Base-by-base conservation (phyloP, 2,797 vertebrate species). In the Falco rusticolus region DNA sequence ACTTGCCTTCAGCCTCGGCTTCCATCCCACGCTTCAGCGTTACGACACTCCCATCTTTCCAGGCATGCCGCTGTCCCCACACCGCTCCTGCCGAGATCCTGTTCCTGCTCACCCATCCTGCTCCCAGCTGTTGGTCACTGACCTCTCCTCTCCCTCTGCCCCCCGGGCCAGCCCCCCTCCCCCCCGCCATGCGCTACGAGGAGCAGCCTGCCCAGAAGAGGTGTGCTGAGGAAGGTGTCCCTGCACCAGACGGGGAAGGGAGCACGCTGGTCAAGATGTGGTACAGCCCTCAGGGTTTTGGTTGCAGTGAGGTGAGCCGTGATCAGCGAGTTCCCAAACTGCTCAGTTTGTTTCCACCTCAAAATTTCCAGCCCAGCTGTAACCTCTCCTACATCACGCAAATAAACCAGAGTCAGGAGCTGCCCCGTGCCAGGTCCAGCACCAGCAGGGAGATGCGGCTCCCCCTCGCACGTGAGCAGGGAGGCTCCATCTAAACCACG, bases 311-410 rank as follows among this genome's bases (percentile, higher is more conserved):
- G 18, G 31, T 60, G 31, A 74, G 68, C 50, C 76, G 53, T 0
- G 15, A 84, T 50, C 69, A 75, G 60, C 50, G 63, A 93, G 84
- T 71, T 84, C 57, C 60, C 29, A 70, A 87, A 63, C 26, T 16
- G 16, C 0, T 2, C 5, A 7, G 31, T 61, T 78, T 75, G 34
- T 39, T 87, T 83, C 71, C 78, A 84, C 70, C 12, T 57, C 78
- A 77, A 51, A 93, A 78, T 87, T 88, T 92, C 83, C 77, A 64
- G 51, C 63, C 53, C 54, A 91, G 83, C 53, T 86, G 82, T 61
- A 56, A 89, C 48, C 48, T 71, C 69, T 90, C 50, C 61, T 51
- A 74, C 18, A 21, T 18, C 70, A 80, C 0, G 0, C 16, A n/a
- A 85, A 78, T n/a, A 59, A 47, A 83, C 41, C 13, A 21, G 29